Base-by-base conservation (phyloP, 2,113 vertebrate species). In the Rynchops niger region DNA sequence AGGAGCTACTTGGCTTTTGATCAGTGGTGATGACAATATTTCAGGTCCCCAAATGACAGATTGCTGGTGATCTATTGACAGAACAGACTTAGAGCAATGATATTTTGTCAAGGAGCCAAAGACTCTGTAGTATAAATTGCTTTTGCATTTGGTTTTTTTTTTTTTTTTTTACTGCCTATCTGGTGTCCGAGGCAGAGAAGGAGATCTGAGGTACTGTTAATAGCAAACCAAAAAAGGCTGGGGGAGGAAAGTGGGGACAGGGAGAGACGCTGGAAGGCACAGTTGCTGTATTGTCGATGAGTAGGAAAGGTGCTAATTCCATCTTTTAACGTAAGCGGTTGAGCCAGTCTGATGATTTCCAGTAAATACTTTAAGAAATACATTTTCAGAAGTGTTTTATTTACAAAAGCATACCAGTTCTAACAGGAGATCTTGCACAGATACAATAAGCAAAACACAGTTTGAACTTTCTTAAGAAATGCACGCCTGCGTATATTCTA, bases 1-100 rank as follows among this genome's bases (percentile, higher is more conserved):
- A 81, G 59, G 63, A 92, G n/a, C 66, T 88, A 32, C 55, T 73
- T 92, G 91, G 63, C 93, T 94, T 96, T 86, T 92, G 88, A 62
- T 91, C 56, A 63, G n/a, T 56, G 29, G 16, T 47, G 69, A 74
- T 74, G 65, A 66, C 79, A 81, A 22, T 91, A 85, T 93, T 94
- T 84, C 66, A 79, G 50, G 73, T 85, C 30, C 40, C 36, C 65
- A 42, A 55, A 71, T 52, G 78, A 58, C 67, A 56, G 67, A 52
- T 83, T 63, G 63, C 45, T 78, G 47, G 26, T 84, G 56, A 80
- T 92, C 53, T 90, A 87, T 67, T 91, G 92, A 87, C 62, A 58
- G 71, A 94, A 62, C 15, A 91, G 85, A 83, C 70, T 85, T 90
- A 45, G 22, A 94, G 50, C n/a, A 52, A 18, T 2, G 5, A 8